Evolutionary conservation across 2,113 vertebrate genomes (phyloP), one percentile per base, ranked within the genome.

Genomic region (Platichthys flesus): DNA sequence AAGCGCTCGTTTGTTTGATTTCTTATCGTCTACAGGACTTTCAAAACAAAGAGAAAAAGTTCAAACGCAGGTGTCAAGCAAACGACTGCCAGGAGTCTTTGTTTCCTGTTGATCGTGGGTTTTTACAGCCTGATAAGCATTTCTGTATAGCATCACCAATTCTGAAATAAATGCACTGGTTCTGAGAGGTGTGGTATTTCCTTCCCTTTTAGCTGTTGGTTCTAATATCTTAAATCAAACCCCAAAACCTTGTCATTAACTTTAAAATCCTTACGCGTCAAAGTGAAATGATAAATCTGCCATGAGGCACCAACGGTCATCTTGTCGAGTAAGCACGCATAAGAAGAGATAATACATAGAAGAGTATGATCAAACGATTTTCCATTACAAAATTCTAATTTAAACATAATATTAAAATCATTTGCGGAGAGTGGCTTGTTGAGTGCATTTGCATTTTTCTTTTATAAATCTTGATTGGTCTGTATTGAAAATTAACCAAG

Each of bases 1-100:
- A 95, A 94, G 47, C 92, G 93, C 57, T 95, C 94, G 0, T 95
- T 95, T 70, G 94, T 95, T 37, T 95, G 83, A 94, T 4, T 52
- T 52, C 14, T 31, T 42, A 51, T 20, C 4, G 31, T 58, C n/a
- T 20, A 18, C 18, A 13, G 49, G 18, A 9, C 23, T 64, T 56
- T 56, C 31, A 60, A 13, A 20, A 7, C 26, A 7, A 31, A 18
- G 2, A 51, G 18, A 40, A 60, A 69, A 37, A 10, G 35, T 16
- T 78, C 4, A 7, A 42, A 45, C 42, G 23, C 9, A 3, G 13
- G 13, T 20, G 2, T 73, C 18, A 42, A 74, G 37, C 8, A 20
- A 78, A 49, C 55, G 58, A 78, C 54, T 35, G 5, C 20, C 20
- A 42, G 49, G n/a, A 64, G 45, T 28, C 51, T 65, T 37, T 54